These are phyloP conservation scores for Brevipalpus yothersi DNA, from an alignment of 1,140 invertebrate genomes.

Conservation along the genomic window DNA sequence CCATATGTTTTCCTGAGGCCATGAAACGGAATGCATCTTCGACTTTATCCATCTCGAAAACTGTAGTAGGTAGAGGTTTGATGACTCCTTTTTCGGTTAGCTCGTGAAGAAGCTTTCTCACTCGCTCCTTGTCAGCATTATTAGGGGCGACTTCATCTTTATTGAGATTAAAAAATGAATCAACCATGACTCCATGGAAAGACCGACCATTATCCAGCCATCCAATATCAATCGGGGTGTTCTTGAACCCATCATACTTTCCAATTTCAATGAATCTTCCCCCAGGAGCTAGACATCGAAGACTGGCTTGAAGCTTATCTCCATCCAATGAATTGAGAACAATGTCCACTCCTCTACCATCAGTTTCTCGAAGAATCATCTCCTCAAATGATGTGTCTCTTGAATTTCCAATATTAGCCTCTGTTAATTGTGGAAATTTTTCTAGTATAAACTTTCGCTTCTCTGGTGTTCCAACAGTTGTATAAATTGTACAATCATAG, in stretches of 20 bases:
- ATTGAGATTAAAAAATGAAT: conserved; percentile 44
- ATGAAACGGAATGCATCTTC: conserved; percentile 83
- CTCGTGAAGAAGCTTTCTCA: conserved; percentile 31
- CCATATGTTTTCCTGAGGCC: conserved; percentile 90
- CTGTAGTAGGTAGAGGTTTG: conserved; percentile 46
- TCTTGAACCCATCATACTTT: conserved; percentile 80
- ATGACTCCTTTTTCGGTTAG: conserved; percentile 65
- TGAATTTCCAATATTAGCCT: conserved; percentile 68
- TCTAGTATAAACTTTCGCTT: conserved; percentile 72
- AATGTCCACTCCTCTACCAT: conserved; percentile 39
- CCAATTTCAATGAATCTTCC: conserved; percentile 91
- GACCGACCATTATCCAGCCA: conserved; percentile 58
- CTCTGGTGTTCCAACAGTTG: conserved; percentile 59
- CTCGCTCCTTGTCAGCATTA: conserved; percentile 41
- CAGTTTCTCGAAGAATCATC: conserved; percentile 45
- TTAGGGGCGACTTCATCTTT: conserved; percentile 17
- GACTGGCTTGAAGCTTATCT: conserved; percentile 56
- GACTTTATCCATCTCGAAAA: conserved; percentile 57
- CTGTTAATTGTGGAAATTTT: conserved; percentile 54
- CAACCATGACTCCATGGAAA: conserved; percentile 83
- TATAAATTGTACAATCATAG: conserved; percentile 59
- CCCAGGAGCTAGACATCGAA: conserved; percentile 62
- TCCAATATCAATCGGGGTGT: conserved; percentile 35
- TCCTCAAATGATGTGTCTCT: conserved; percentile 74
- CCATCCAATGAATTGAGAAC: conserved; percentile 39